phyloP scores from a whole-genome alignment of 2,888 invertebrate genomes.

The Camponotus fellah region DNA sequence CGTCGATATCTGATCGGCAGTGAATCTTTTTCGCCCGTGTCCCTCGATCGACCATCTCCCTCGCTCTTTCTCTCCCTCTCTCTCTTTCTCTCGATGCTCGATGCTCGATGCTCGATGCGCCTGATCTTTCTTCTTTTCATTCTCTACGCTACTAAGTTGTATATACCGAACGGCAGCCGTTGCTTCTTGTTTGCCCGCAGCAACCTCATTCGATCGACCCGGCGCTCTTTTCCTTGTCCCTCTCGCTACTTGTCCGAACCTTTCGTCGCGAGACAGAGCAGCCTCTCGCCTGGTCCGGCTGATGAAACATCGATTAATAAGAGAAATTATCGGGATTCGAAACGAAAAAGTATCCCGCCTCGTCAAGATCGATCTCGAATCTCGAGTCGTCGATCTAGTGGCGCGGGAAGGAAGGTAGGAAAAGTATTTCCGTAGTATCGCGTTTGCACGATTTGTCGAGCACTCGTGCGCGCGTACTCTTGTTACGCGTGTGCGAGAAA shows the following conservation, averaged over 20 bases:
- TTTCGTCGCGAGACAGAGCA: slow-evolving; percentile 43
- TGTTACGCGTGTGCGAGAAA: slow-evolving; percentile 18
- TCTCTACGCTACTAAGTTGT: slow-evolving; percentile 53
- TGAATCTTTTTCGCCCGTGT: slow-evolving; percentile 59
- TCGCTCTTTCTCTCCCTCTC: neutral
- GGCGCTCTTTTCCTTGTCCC: slow-evolving; percentile 9
- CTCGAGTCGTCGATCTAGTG: neutral
- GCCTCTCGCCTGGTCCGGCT: slow-evolving; percentile 29
- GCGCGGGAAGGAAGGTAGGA: neutral
- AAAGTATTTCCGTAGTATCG: neutral
- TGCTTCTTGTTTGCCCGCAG: slow-evolving; percentile 73
- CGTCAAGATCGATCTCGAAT: slow-evolving; percentile 17
- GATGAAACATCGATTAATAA: slow-evolving; percentile 40
- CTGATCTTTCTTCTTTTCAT: slow-evolving; percentile 31
- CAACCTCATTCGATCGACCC: slow-evolving; percentile 62
- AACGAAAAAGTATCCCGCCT: slow-evolving; percentile 31
- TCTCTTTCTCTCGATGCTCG: neutral
- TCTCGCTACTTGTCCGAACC: slow-evolving; percentile 21
- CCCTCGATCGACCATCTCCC: slow-evolving; percentile 47
- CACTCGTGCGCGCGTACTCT: slow-evolving; percentile 34
- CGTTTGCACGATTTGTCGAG: neutral
- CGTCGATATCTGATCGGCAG: slow-evolving; percentile 75
- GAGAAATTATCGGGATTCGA: slow-evolving; percentile 25
- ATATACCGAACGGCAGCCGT: slow-evolving; percentile 34
- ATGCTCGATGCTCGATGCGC: slow-evolving; percentile 12